A percentile compares a stretch with the other conserved stretches of the same genome.
phyloP scores from a whole-genome alignment of 2,113 vertebrate species.

The Otolemur garnettii region DNA sequence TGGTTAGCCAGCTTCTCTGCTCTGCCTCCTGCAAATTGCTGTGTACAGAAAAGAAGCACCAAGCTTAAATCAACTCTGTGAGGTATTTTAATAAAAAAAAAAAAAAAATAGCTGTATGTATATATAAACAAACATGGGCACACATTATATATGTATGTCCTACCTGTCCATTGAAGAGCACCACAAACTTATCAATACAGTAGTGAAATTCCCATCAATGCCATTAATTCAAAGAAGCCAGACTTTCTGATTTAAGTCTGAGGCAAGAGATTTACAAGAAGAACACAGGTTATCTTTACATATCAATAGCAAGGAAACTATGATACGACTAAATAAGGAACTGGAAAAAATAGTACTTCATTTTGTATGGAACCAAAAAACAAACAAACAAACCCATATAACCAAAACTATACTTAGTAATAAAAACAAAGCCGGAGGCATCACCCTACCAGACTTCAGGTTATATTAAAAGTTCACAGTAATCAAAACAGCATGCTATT shows the following conservation, averaged over 20 bases:
- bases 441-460: no score
- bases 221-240: slow-evolving; percentile 17
- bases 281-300: background rate
- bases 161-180: background rate
- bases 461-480: no score
- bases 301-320: background rate
- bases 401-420: no score
- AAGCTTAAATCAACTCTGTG: slow-evolving; percentile 10
- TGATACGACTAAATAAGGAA: background rate
- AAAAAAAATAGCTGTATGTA: slow-evolving; percentile 9
- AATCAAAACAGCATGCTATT: no score
- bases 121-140: background rate
- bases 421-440: no score
- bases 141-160: background rate
- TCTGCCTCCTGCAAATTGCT: background rate
- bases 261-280: background rate
- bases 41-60: slow-evolving; percentile 44
- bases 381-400: no score
- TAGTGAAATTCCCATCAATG: background rate
- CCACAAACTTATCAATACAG: background rate
- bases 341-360: no score
- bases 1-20: slow-evolving; percentile 59
- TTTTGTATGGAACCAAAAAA: no score
- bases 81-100: slow-evolving; percentile 61
- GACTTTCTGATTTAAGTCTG: slow-evolving; percentile 2